A percentile compares a stretch with the other conserved stretches of the same genome.
Evolutionary conservation across 2,888 invertebrate species (phyloP).

Genomic region (Dolomedes plantarius): DNA sequence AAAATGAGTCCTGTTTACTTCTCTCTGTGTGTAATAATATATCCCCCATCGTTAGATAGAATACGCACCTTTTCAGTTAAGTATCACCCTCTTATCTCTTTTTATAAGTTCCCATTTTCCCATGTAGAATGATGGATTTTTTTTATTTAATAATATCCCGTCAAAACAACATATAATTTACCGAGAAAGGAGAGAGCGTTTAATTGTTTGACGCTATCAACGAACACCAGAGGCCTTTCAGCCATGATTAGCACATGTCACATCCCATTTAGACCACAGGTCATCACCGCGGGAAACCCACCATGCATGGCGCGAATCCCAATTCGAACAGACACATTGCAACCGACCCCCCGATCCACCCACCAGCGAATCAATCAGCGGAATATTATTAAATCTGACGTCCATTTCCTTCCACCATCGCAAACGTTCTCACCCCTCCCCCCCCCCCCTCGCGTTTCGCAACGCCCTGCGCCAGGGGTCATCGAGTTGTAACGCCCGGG

Average conservation of each 20-base stretch:
- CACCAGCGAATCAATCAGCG: conserved; percentile 1
- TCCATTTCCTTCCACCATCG: neutral
- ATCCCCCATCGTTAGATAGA: too few relatives aligned
- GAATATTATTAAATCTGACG: conserved; percentile 1
- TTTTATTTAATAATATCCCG: too few relatives aligned
- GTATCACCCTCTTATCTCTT: too few relatives aligned
- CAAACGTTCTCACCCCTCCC: neutral
- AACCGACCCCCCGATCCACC: neutral
- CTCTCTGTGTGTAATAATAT: too few relatives aligned
- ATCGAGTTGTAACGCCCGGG: neutral
- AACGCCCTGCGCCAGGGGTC: neutral
- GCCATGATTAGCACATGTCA: neutral
- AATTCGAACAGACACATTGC: neutral
- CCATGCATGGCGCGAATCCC: neutral
- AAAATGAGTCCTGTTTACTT: too few relatives aligned
- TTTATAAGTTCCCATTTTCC: too few relatives aligned
- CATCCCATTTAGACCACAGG: neutral
- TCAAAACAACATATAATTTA: too few relatives aligned
- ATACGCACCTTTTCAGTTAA: too few relatives aligned
- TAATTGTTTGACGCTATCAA: too few relatives aligned
- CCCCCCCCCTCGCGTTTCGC: neutral
- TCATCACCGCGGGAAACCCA: neutral
- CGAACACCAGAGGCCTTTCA: too few relatives aligned
- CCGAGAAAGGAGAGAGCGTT: too few relatives aligned
- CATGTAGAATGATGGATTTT: too few relatives aligned